A percentile compares a stretch with the other conserved stretches of the same genome.
These are phyloP conservation scores for Tretioscincus oriximinensis DNA, from an alignment of 2,113 vertebrate species.

Conservation along the genomic window DNA sequence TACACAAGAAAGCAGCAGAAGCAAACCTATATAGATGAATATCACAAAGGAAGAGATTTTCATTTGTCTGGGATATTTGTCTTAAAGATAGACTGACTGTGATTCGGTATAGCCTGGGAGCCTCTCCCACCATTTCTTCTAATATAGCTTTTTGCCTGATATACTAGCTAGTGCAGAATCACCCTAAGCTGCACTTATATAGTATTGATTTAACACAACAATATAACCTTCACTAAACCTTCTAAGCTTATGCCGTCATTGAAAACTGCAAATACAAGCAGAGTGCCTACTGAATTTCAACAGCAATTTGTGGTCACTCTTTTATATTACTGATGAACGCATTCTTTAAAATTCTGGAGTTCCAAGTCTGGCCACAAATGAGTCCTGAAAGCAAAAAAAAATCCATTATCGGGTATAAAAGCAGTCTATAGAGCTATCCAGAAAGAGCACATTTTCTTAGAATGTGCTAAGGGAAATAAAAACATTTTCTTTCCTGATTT, in stretches of 20 bases:
- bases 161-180: too few species aligned
- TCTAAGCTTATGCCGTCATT: neutral
- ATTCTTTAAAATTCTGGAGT: neutral
- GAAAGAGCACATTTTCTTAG: neutral
- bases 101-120: too few species aligned
- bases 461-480: neutral
- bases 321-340: too few species aligned
- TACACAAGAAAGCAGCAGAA: too few species aligned
- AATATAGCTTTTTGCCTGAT: too few species aligned
- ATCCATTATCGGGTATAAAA: neutral
- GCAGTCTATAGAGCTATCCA: neutral
- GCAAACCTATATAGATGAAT: too few species aligned
- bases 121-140: too few species aligned
- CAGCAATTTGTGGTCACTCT: neutral
- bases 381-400: neutral
- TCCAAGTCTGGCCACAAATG: neutral
- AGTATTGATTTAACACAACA: neutral
- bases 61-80: too few species aligned
- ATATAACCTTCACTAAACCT: too few species aligned
- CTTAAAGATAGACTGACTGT: too few species aligned
- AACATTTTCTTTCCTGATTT: conserved; percentile 4
- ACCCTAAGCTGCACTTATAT: neutral
- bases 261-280: neutral
- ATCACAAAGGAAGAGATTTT: too few species aligned
- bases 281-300: neutral